phyloP scores from a whole-genome alignment of 1,140 invertebrate species.

The Subanguina moxae region DNA sequence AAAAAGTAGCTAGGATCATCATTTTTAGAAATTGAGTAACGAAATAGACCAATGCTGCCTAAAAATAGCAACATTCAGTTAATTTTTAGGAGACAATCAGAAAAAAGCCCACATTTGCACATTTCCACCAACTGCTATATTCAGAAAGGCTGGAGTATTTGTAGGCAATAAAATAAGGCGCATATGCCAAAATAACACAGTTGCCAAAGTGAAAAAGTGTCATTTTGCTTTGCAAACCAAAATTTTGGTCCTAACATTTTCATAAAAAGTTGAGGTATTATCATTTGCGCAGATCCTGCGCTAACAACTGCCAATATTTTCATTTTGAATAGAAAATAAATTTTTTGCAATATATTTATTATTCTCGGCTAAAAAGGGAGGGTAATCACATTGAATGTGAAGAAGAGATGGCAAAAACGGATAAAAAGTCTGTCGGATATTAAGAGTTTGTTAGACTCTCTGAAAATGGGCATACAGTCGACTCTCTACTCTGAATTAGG shows the following conservation, averaged over 20 bases:
- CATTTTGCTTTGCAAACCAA: conserved; percentile 8
- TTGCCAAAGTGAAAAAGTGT: conserved; percentile 36
- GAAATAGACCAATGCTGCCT: conserved; percentile 24
- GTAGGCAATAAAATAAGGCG: conserved; percentile 35
- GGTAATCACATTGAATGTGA: too few species aligned
- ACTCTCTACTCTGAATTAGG: too few species aligned
- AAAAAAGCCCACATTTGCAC: conserved; percentile 6
- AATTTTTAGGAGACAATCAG: conserved; percentile 1
- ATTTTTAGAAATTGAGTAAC: conserved; percentile 35
- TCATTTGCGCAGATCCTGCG: background rate
- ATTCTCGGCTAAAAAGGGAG: too few species aligned
- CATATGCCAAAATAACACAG: conserved; percentile 33
- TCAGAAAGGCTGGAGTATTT: conserved; percentile 33
- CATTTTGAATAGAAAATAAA: too few species aligned
- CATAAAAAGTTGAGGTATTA: background rate
- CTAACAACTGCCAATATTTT: too few species aligned
- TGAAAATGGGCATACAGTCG: too few species aligned
- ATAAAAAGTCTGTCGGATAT: too few species aligned
- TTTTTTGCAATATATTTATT: too few species aligned
- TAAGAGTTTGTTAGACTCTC: too few species aligned
- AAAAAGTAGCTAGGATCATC: conserved; percentile 32
- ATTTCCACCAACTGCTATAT: conserved; percentile 31
- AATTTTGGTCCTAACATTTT: background rate
- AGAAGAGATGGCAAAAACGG: too few species aligned
- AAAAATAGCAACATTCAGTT: too few species aligned